These are phyloP conservation scores for Drosophila hydei DNA, from an alignment of 1,140 invertebrate species.

Conservation along the genomic window DNA sequence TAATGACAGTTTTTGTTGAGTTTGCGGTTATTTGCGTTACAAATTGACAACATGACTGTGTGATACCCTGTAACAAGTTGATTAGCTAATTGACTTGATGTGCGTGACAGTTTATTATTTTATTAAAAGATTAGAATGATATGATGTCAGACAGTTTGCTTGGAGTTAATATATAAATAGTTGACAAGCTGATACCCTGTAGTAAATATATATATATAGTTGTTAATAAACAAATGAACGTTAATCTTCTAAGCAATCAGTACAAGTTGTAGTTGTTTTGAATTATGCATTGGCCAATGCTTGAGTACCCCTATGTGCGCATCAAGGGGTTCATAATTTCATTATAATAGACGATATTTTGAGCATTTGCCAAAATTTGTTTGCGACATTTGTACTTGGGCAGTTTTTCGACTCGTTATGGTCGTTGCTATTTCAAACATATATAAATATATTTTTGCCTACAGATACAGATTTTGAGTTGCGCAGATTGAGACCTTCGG, in stretches of 20 bases:
- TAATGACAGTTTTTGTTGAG: no score
- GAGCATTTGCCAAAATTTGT: slow-evolving; percentile 51
- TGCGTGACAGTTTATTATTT: neutral
- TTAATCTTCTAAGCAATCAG: no score
- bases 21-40: no score
- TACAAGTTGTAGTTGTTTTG: no score
- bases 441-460: slow-evolving; percentile 18
- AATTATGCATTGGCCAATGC: neutral
- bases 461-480: slow-evolving; percentile 16
- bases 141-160: neutral
- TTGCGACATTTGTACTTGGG: slow-evolving; percentile 44
- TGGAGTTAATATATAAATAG: no score
- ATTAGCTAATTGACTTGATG: neutral
- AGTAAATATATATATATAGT: no score
- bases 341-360: slow-evolving; percentile 29
- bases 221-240: no score
- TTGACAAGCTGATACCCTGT: no score
- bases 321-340: slow-evolving; percentile 6
- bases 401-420: slow-evolving; percentile 29
- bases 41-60: neutral
- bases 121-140: neutral
- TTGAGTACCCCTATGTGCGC: slow-evolving; percentile 3
- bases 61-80: neutral
- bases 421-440: slow-evolving; percentile 8
- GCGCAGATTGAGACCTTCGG: slow-evolving; percentile 41